phyloP scores from a whole-genome alignment of 1,140 invertebrate genomes.

The Olivierus martensii region DNA sequence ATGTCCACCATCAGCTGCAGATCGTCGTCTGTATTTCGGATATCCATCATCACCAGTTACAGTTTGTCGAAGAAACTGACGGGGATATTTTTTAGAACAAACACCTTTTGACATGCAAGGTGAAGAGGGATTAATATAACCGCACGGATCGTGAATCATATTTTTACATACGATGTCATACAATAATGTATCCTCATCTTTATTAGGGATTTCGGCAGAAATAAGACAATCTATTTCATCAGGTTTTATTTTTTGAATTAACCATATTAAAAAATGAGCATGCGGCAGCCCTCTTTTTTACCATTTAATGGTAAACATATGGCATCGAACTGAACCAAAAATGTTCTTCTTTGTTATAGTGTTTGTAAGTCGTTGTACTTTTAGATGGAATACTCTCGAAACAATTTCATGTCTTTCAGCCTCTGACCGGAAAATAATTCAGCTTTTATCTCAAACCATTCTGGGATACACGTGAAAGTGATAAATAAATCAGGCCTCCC shows the following conservation, averaged over 20 bases:
- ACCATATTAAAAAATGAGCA: conserved; percentile 12
- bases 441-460: conserved; percentile 28
- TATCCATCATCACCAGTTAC: neutral
- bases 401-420: neutral
- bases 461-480: conserved; percentile 37
- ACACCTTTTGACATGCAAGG: neutral
- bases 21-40: neutral
- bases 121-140: neutral
- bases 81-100: conserved; percentile 5
- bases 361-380: no score
- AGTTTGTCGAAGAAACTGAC: neutral
- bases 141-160: no score
- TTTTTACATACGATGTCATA: neutral
- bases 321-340: neutral
- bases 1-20: neutral
- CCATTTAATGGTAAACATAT: neutral
- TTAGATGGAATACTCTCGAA: no score
- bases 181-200: conserved; percentile 3
- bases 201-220: conserved; percentile 11
- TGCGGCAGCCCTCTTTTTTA: conserved; percentile 16
- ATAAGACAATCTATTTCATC: conserved; percentile 11
- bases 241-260: conserved; percentile 9
- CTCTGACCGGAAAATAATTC: conserved; percentile 14
- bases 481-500: conserved; percentile 34
- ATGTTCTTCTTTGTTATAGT: neutral